A percentile compares a stretch with the other conserved stretches of the same genome.
Evolutionary conservation across 2,888 invertebrate species (phyloP).

Genomic region (Eumacrocentrus americanus): DNA sequence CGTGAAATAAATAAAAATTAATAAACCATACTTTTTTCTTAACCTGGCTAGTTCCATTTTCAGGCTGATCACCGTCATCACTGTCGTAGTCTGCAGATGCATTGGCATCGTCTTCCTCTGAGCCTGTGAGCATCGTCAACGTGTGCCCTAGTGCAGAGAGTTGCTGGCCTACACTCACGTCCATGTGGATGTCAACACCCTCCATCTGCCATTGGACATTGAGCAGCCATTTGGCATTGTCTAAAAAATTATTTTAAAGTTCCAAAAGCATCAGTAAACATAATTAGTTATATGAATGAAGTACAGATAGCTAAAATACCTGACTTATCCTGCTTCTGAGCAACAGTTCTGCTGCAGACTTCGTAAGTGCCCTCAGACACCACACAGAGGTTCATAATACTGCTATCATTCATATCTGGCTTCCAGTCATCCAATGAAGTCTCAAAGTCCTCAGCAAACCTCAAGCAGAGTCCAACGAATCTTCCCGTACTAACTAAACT

Average conservation of each 20-base stretch:
- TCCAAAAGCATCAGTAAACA: not conserved
- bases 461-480: slow-evolving; percentile 87
- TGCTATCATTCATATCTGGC: slow-evolving; percentile 80
- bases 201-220: slow-evolving; percentile 99
- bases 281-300: too few relatives aligned
- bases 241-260: slow-evolving; percentile 58
- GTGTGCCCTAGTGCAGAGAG: slow-evolving; percentile 94
- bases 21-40: slow-evolving; percentile 57
- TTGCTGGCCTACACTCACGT: slow-evolving; percentile 95
- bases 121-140: slow-evolving; percentile 91
- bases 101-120: slow-evolving; percentile 81
- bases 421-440: slow-evolving; percentile 97
- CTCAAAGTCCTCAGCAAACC: slow-evolving; percentile 98
- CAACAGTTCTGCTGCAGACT: slow-evolving; percentile 91
- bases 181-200: slow-evolving; percentile 95
- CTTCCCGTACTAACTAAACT: slow-evolving; percentile 91
- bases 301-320: too few relatives aligned
- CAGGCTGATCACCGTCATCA: slow-evolving; percentile 76
- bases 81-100: slow-evolving; percentile 76
- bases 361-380: slow-evolving; percentile 99
- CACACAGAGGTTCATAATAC: slow-evolving; percentile 88
- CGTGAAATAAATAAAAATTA: too few relatives aligned
- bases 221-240: slow-evolving; percentile 97
- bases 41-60: slow-evolving; percentile 61
- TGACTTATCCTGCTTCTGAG: slow-evolving; percentile 75